Percentiles rank a stretch among this genome's conserved stretches.
phyloP scores from a whole-genome alignment of 2,113 vertebrate species.

The Heloderma charlesbogerti region DNA sequence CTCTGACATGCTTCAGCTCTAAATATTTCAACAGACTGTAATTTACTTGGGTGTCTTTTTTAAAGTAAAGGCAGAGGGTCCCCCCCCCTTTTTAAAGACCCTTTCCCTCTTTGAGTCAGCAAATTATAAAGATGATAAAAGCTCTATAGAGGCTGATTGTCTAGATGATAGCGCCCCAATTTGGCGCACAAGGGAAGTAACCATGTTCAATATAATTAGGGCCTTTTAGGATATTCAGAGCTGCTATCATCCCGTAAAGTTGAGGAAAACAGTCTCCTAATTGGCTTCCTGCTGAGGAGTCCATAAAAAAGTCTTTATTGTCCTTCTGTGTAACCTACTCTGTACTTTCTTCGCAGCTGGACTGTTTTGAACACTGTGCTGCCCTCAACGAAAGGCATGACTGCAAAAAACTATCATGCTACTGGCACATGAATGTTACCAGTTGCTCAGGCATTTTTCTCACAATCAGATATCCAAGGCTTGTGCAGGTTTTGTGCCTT shows the following conservation, averaged over 20 bases:
- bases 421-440: not conserved
- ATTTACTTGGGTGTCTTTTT: slow-evolving; percentile 1
- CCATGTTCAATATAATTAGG: slow-evolving; percentile 72
- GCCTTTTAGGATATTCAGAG: slow-evolving; percentile 70
- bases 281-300: slow-evolving; percentile 75
- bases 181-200: slow-evolving; percentile 50
- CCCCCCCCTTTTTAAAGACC: slow-evolving; percentile 11
- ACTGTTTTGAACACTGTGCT: not conserved
- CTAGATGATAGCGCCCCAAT: slow-evolving; percentile 53
- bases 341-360: slow-evolving; percentile 52
- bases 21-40: slow-evolving; percentile 64
- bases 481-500: not conserved
- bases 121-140: slow-evolving; percentile 65
- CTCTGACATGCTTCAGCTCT: not conserved
- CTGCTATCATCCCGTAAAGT: slow-evolving; percentile 23
- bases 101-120: slow-evolving; percentile 54
- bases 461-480: not conserved
- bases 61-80: not conserved
- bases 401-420: not conserved
- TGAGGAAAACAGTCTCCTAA: slow-evolving; percentile 74
- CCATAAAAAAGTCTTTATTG: slow-evolving; percentile 64
- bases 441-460: not conserved
- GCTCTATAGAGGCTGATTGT: slow-evolving; percentile 42
- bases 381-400: not conserved
- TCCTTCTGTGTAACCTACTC: slow-evolving; percentile 53